Base-by-base conservation (phyloP, 2,113 vertebrate species). In the Nycticryphes semicollaris region DNA sequence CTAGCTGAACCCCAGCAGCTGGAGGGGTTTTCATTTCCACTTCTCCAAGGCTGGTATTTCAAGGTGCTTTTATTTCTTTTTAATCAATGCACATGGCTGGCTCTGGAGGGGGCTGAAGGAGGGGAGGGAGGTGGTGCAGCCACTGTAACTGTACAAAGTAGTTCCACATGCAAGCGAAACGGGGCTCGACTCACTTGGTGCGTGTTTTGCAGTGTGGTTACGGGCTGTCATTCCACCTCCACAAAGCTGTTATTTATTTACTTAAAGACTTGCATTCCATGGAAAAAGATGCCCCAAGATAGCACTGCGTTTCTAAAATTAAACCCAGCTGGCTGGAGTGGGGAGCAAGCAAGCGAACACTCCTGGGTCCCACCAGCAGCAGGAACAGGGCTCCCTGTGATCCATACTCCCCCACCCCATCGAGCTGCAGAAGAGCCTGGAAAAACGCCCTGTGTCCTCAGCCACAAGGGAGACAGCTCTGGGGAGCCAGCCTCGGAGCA, bases 241-340 rank as follows among this genome's bases (percentile, higher is more conserved):
- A 83, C 80, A 91, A 96, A 97, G 87, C 90, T 96, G 96, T 92
- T 97, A 96, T 96, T 97, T 98, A 96, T 98, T 98, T 96, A 93
- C 96, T 96, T 95, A 94, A 95, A 94, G 91, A 86, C 87, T 94
- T 84, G 89, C 95, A 97, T 97, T 97, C 97, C 81, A 12, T 82
- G 92, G 95, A 96, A 97, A 96, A 96, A 95, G 97, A 97, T 98
- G 97, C 90, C 93, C 92, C 83, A 94, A 97, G 96, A 97, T 97
- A 96, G 92, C 70, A 76, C 87, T 63, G 78, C 31, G 53, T 92
- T 95, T 93, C 96, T 95, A 96, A 96, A 98, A 98, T 97, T 95
- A 97, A 96, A 96, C 86, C 64, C 96, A 98, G 93, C 93, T 96
- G 96, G 64, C 84, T 85, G 69, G 56, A 90, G 50, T 1, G 10